Conservation (phyloP, 2,797 vertebrate genomes). For the Clarias laeviceps region DNA sequence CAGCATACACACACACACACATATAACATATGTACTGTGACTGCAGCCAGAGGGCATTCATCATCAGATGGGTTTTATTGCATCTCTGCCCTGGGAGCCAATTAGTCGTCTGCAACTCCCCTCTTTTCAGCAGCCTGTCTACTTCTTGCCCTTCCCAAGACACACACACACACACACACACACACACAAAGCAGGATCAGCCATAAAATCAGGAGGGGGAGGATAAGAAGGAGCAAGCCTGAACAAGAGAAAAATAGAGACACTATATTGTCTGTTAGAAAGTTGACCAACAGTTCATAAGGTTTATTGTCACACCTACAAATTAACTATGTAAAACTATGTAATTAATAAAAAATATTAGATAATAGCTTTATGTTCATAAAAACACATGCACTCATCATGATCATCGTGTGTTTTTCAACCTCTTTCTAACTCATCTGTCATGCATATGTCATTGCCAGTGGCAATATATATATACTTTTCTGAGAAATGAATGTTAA, state of each 20-base stretch:
- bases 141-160: neutral
- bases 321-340: neutral
- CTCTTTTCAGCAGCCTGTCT: constrained; percentile 25
- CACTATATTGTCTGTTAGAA: neutral
- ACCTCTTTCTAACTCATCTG: neutral
- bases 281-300: neutral
- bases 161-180: constrained; percentile 12
- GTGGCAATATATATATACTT: neutral
- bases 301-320: neutral
- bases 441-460: neutral
- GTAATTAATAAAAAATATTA: neutral
- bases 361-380: neutral
- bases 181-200: constrained; percentile 7
- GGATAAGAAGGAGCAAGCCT: neutral
- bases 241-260: neutral
- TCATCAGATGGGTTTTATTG: constrained; percentile 37
- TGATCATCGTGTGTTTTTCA: neutral
- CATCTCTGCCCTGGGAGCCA: constrained; percentile 53
- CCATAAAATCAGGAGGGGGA: neutral
- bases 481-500: neutral
- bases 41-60: constrained; percentile 43
- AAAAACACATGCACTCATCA: neutral
- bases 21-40: constrained; percentile 25
- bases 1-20: constrained; percentile 26
- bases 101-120: constrained; percentile 51